Evolutionary conservation across 2,113 vertebrate genomes (phyloP), one percentile per base, ranked within the genome.

Genomic region (Sceloporus tristichus): DNA sequence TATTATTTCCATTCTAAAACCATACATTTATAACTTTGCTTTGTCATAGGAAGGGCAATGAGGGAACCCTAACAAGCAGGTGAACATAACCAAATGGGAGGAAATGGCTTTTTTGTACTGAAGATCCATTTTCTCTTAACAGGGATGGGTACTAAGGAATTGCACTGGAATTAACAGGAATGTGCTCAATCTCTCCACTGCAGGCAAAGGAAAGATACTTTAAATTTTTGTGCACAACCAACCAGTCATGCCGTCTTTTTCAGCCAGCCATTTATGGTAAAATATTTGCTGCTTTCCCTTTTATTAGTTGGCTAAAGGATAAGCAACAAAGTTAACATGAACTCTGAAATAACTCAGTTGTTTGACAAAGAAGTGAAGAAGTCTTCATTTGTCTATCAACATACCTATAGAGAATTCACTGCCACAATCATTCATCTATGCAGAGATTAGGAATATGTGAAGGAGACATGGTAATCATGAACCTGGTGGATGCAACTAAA

Each of bases 111-210:
- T 25, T 18, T 34, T 74, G 70, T n/a, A 71, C 25, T n/a, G 66
- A 29, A 23, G 83, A 73, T 89, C 25, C 70, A 85, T 79, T 91
- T 86, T 71, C 85, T 10, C 59, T 77, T 9, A 48, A 84, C 71
- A 89, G 88, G 90, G 90, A 82, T 88, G 84, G 77, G 82, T 85
- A 83, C 79, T 92, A 90, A 92, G 54, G 85, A 93, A 90, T 92
- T 91, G 92, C 91, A 89, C 29, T 87, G 89, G 89, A 91, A 93
- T 90, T 89, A 93, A 92, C 87, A 92, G 87, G 84, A 90, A 87
- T 73, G 86, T 85, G 87, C 86, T 92, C 85, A 5, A 38, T 88
- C 90, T 90, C 85, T 91, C 82, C n/a, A 27, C 40, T 85, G 76
- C 88, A 91, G 91, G 88, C 92, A 93, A 84, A 91, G 85, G 80